phyloP scores from a whole-genome alignment of 2,888 invertebrate species.

The Arrhopalites spinosus region DNA sequence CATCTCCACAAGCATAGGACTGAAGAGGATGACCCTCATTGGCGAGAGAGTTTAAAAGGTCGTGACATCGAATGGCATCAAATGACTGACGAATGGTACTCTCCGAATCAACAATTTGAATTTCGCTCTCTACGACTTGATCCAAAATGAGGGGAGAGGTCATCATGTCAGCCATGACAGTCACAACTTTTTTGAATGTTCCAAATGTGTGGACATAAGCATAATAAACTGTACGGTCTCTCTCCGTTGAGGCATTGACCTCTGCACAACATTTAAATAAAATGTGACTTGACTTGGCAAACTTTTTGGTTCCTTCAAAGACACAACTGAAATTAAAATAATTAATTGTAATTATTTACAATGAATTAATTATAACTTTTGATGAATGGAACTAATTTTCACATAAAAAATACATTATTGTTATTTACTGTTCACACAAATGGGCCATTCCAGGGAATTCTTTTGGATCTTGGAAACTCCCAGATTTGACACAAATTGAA shows the following conservation, averaged over 20 bases:
- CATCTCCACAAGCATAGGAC: conserved; percentile 42
- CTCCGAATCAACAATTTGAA: conserved; percentile 45
- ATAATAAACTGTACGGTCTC: conserved; percentile 39
- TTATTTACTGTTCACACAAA: conserved; percentile 47
- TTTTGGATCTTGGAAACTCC: conserved; percentile 36
- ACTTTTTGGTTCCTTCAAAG: conserved; percentile 44
- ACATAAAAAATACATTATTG: no score
- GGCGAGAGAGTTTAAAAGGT: conserved; percentile 28
- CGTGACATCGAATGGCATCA: conserved; percentile 37
- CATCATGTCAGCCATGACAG: conserved; percentile 42
- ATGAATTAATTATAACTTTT: no score
- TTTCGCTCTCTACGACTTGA: conserved; percentile 37
- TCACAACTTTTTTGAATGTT: conserved; percentile 29
- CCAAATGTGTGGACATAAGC: conserved; percentile 27
- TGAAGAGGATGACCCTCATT: conserved; percentile 41
- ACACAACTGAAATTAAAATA: no score
- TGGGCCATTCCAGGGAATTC: conserved; percentile 41
- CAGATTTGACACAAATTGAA: conserved; percentile 18
- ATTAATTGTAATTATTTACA: no score
- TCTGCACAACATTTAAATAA: conserved; percentile 37
- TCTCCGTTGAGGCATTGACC: conserved; percentile 39
- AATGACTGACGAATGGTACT: conserved; percentile 39
- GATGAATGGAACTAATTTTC: no score
- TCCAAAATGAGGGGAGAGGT: conserved; percentile 34
- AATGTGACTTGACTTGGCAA: conserved; percentile 37